Conservation (phyloP, 2,888 invertebrate species). For the Drymonia ruficornis region DNA sequence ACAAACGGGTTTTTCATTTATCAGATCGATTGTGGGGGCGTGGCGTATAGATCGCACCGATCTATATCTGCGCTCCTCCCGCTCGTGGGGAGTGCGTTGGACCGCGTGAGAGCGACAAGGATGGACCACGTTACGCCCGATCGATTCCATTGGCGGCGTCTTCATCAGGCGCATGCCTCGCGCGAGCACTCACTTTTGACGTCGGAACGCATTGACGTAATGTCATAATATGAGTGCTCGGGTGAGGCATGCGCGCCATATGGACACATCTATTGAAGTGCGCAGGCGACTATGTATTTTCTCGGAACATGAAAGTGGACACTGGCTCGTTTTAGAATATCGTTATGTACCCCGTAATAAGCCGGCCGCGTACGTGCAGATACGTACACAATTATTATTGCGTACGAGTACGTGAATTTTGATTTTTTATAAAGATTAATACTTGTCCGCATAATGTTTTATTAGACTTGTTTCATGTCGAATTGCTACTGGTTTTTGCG, state of each 20-base stretch:
- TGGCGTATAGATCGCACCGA: slow-evolving; percentile 54
- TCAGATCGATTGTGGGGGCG: slow-evolving; percentile 78
- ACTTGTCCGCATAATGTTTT: slow-evolving; percentile 24
- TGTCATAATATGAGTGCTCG: too few relatives aligned
- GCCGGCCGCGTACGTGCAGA: slow-evolving; percentile 13
- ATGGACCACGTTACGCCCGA: slow-evolving; percentile 61
- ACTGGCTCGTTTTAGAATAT: slow-evolving; percentile 33
- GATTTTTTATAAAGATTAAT: slow-evolving; percentile 33
- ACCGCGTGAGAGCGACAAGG: slow-evolving; percentile 44
- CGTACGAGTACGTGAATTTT: slow-evolving; percentile 15
- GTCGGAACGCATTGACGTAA: too few relatives aligned
- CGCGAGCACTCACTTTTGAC: too few relatives aligned
- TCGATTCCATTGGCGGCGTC: slow-evolving; percentile 66
- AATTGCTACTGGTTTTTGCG: slow-evolving; percentile 34
- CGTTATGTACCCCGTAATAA: slow-evolving; percentile 30
- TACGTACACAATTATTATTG: slow-evolving; percentile 24
- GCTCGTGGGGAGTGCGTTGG: slow-evolving; percentile 14
- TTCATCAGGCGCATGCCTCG: too few relatives aligned
- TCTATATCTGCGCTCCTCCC: slow-evolving; percentile 54
- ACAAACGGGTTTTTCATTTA: slow-evolving; percentile 69
- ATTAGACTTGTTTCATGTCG: slow-evolving; percentile 26
- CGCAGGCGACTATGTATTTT: slow-evolving; percentile 48
- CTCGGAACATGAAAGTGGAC: slow-evolving; percentile 41
- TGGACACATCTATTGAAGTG: too few relatives aligned
- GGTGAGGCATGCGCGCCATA: too few relatives aligned